Conservation (phyloP, 2,888 invertebrate species). For the Hemaris fuciformis region DNA sequence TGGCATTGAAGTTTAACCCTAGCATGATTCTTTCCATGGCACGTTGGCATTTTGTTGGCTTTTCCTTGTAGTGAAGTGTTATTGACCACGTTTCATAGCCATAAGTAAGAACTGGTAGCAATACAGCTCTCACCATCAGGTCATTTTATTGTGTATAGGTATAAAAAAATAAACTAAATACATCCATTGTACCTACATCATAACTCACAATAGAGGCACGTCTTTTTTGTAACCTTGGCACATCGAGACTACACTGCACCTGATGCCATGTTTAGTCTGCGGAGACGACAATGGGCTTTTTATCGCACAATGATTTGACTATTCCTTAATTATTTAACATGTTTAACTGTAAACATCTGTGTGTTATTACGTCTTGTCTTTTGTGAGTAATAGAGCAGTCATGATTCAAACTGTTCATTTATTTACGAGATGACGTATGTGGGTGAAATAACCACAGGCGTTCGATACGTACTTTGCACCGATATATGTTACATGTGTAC, state of each 20-base stretch:
- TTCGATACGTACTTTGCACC: not conserved
- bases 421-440: not conserved
- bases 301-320: slow-evolving; percentile 1
- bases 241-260: not conserved
- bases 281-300: slow-evolving; percentile 2
- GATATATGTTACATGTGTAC: too few species aligned
- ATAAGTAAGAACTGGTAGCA: too few species aligned
- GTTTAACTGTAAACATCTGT: slow-evolving; percentile 1
- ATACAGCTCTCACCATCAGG: too few species aligned
- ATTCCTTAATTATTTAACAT: slow-evolving; percentile 4
- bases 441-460: not conserved
- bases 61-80: too few species aligned
- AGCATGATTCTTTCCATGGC: too few species aligned
- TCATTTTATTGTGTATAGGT: too few species aligned
- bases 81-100: too few species aligned
- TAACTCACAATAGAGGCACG: not conserved
- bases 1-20: too few species aligned
- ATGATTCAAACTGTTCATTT: not conserved
- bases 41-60: too few species aligned
- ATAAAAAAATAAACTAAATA: not conserved
- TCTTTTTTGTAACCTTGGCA: slow-evolving; percentile 7
- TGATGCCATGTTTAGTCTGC: slow-evolving; percentile 5
- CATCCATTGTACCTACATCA: too few species aligned
- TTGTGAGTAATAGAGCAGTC: not conserved
- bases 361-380: not conserved